Evolutionary conservation across 2,113 vertebrate genomes (phyloP), one percentile per base, ranked within the genome.

Genomic region (Heterochromis multidens): DNA sequence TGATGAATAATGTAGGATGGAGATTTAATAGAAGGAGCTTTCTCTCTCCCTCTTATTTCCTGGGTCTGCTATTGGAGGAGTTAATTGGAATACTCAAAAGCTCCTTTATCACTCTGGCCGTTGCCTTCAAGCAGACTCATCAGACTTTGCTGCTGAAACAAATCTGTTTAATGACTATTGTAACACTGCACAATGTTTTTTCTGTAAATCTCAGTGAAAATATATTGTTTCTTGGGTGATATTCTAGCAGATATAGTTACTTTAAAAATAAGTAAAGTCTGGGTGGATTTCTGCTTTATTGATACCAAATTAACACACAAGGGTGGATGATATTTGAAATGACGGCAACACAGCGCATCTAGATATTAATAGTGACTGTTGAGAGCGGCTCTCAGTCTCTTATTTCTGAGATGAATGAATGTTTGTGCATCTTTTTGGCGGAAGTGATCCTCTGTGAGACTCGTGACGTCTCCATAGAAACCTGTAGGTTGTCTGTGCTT

Each of bases 391-490:
- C 40, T 83, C 31, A 33, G 84, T 77, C 76, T 76, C 67, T 85
- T 81, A 60, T 89, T 78, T 85, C 74, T 56, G 35, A 79, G 52
- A 82, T 92, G 58, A 93, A 85, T 91, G 65, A 80, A 83, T 85
- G 62, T 85, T 90, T 88, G 91, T 29, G 82, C 84, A 67, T 91
- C 85, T 76, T 70, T 92, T 88, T 43, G 65, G 82, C 8, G 2
- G 65, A 91, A 91, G 90, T 89, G 79, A 91, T 90, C 76, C 88
- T 46, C 83, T 54, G 79, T 77, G 88, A 72, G 27, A 90, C 93
- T 90, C 83, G 82, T 94, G 93, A 85, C 5, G 87, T 95, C 88
- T 82, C 94, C 94, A 95, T 95, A 87, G 95, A 93, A 94, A 95
- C 94, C 61, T 77, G 79, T 87, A 52, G 85, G 70, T 91, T 86